These are phyloP conservation scores for Holotrichia oblita DNA, from an alignment of 1,140 invertebrate species.

Conservation along the genomic window DNA sequence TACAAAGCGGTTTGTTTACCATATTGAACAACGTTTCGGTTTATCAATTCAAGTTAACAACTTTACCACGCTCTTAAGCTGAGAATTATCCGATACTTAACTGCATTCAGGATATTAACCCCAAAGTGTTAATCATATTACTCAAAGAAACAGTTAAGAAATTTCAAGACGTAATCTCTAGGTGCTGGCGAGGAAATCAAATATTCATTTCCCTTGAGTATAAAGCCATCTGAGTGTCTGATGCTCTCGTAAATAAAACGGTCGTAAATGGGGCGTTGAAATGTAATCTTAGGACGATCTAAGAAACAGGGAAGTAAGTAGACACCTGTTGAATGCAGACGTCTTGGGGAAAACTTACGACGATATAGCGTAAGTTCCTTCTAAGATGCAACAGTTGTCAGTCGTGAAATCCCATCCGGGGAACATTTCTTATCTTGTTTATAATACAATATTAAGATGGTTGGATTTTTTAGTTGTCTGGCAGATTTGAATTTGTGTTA, in stretches of 20 bases:
- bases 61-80: too few relatives aligned
- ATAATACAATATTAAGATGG: too few relatives aligned
- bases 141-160: not conserved
- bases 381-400: constrained; percentile 49
- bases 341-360: constrained; percentile 45
- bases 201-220: constrained; percentile 20
- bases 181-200: not conserved
- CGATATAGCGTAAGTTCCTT: constrained; percentile 31
- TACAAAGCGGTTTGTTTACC: too few relatives aligned
- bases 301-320: constrained; percentile 40
- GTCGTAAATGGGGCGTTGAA: constrained; percentile 25
- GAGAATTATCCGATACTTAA: too few relatives aligned
- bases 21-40: too few relatives aligned
- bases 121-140: not conserved
- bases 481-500: not conserved
- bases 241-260: not conserved
- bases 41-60: too few relatives aligned
- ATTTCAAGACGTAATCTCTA: constrained; percentile 15
- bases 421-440: too few relatives aligned
- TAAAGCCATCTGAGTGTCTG: not conserved
- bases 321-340: constrained; percentile 49
- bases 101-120: too few relatives aligned
- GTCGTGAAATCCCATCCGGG: not conserved
- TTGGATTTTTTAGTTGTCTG: too few relatives aligned
- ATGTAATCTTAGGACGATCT: constrained; percentile 27